Evolutionary conservation across 2,888 invertebrate genomes (phyloP).

Genomic region (Clusia tigrina): DNA sequence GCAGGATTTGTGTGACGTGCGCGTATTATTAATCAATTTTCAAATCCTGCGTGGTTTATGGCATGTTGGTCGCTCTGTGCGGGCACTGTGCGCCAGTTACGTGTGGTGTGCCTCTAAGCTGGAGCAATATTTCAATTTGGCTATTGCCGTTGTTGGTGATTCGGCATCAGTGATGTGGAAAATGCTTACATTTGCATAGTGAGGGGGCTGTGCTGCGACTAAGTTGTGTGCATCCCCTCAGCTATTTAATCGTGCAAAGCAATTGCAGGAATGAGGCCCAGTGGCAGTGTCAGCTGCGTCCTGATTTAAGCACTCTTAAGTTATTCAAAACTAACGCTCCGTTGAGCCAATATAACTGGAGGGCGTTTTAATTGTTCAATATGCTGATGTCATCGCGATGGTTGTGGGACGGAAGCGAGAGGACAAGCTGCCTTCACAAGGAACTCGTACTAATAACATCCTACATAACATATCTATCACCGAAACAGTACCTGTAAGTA

Average conservation of each 20-base stretch:
- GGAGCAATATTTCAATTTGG: background rate
- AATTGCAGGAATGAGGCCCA: no score
- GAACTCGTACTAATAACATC: no score
- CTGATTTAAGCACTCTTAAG: no score
- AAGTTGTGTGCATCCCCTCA: background rate
- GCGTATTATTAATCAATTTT: slow-evolving; percentile 9
- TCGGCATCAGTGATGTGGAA: background rate
- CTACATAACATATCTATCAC: no score
- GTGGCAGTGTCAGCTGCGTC: no score
- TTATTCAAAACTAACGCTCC: no score
- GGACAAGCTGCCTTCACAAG: no score
- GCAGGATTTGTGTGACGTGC: slow-evolving; percentile 11
- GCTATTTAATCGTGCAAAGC: background rate
- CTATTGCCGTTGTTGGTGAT: background rate
- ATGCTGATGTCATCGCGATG: no score
- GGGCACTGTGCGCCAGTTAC: background rate
- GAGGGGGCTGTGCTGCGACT: background rate
- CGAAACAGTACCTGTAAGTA: no score
- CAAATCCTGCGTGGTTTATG: background rate
- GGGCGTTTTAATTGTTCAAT: no score
- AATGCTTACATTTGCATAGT: background rate
- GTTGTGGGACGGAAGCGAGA: no score
- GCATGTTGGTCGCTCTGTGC: background rate
- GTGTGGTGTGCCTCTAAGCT: slow-evolving; percentile 3
- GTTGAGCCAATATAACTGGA: no score